Base-by-base conservation (phyloP, 2,888 invertebrate genomes). In the Sicus ferrugineus region DNA sequence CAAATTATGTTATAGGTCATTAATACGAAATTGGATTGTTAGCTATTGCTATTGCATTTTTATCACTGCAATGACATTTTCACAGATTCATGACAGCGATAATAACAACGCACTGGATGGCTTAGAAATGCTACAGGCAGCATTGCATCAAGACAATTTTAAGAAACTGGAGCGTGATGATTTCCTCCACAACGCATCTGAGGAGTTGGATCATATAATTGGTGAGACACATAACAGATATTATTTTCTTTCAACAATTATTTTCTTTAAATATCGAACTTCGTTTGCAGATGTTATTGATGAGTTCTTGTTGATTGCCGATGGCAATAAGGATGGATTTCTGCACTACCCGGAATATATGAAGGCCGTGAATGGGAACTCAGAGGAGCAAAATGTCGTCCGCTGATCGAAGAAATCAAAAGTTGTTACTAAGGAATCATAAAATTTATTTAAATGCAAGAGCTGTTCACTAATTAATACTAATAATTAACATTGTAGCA, bases 51-150 rank as follows among this genome's bases (percentile, higher is more conserved):
- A n/a, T n/a, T n/a, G n/a, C n/a, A n/a, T n/a, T n/a, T n/a, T n/a
- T n/a, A n/a, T n/a, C n/a, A n/a, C n/a, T n/a, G n/a, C n/a, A n/a
- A n/a, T 48, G 11, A 94, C 81, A 93, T 94, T 79, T 91, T 93
- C 82, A 94, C 59, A 85, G 83, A 81, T 93, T 21, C 97, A 97
- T 78, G 97, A 97, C 82, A 92, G 91, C 74, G 96, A 97, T 81
- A 93, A 92, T 80, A 96, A 97, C 82, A 92, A 92, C 1, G 93
- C 92, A 79, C 86, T 97, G 71, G 97, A 97, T 83, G 97, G 97
- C 0, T 85, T 96, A 71, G 97, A 97, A 86, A 90, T 97, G 79
- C 86, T 96, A 66, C 89, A 89, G 84, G 89, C 86, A 6, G 86
- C 85, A 19, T 79, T 85, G 69, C 86, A 86, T 75, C 89, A 91